A percentile compares a stretch with the other conserved stretches of the same genome.
These are phyloP conservation scores for Lepidurus apus DNA, from an alignment of 1,140 invertebrate species.

Conservation along the genomic window DNA sequence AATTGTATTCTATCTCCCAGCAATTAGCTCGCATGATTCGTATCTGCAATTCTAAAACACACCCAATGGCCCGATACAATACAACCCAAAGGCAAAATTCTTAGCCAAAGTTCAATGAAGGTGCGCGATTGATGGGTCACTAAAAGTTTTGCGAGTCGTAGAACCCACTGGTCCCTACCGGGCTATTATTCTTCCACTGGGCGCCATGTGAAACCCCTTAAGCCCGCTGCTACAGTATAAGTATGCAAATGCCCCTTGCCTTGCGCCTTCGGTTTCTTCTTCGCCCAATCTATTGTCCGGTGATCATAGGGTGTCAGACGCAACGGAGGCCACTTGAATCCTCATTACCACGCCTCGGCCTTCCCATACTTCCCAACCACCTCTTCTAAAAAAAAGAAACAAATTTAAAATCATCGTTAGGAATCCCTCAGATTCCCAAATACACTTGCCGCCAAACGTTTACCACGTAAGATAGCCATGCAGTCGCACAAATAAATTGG, in stretches of 20 bases:
- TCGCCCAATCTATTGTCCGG: conserved; percentile 11
- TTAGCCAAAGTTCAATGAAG: background rate
- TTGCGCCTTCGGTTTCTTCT: background rate
- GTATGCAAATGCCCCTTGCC: background rate
- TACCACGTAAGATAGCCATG: background rate
- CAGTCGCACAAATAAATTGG: background rate
- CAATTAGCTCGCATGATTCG: background rate
- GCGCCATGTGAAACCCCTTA: conserved; percentile 17
- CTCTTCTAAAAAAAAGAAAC: background rate
- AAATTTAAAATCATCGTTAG: no score
- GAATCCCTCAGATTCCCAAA: background rate
- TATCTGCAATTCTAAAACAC: background rate
- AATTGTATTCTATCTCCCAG: background rate
- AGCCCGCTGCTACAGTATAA: background rate
- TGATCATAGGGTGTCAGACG: conserved; percentile 21
- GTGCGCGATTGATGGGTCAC: conserved; percentile 2
- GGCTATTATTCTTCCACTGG: conserved; percentile 3
- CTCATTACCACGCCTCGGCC: conserved; percentile 16
- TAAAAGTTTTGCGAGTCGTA: background rate
- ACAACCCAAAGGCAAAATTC: background rate
- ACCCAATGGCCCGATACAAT: background rate
- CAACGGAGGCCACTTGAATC: conserved; percentile 20
- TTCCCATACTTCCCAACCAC: background rate
- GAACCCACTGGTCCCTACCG: background rate
- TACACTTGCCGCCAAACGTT: conserved; percentile 11